Conservation (phyloP, 1,140 invertebrate species). For the Schlechtendalia chinensis region DNA sequence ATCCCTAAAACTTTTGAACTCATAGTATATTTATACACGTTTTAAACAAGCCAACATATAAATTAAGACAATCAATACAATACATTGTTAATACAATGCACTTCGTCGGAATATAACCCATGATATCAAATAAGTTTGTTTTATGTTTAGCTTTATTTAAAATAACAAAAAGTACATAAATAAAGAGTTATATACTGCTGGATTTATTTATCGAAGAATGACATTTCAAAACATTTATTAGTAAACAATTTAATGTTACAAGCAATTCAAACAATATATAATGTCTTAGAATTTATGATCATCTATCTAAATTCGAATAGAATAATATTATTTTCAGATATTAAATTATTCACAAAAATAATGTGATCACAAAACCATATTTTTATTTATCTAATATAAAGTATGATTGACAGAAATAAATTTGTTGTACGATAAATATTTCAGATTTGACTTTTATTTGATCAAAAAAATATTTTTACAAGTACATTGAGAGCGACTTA, state of each 20-base stretch:
- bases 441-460: neutral
- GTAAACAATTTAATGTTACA: neutral
- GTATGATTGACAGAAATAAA: neutral
- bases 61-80: too few species aligned
- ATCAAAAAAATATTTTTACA: neutral
- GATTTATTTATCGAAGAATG: too few species aligned
- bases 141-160: too few species aligned
- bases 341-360: neutral
- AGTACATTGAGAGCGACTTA: neutral
- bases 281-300: neutral
- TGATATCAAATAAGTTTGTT: too few species aligned
- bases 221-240: neutral
- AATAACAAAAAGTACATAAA: too few species aligned
- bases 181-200: too few species aligned
- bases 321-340: neutral
- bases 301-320: neutral
- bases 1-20: too few species aligned
- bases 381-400: too few species aligned
- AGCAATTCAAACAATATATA: neutral
- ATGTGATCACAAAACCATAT: neutral
- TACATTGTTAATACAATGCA: too few species aligned
- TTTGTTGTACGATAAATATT: neutral
- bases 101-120: too few species aligned
- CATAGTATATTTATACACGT: too few species aligned
- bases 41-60: too few species aligned